These are phyloP conservation scores for Dendrolimus pini DNA, from an alignment of 2,888 invertebrate genomes.

Conservation along the genomic window DNA sequence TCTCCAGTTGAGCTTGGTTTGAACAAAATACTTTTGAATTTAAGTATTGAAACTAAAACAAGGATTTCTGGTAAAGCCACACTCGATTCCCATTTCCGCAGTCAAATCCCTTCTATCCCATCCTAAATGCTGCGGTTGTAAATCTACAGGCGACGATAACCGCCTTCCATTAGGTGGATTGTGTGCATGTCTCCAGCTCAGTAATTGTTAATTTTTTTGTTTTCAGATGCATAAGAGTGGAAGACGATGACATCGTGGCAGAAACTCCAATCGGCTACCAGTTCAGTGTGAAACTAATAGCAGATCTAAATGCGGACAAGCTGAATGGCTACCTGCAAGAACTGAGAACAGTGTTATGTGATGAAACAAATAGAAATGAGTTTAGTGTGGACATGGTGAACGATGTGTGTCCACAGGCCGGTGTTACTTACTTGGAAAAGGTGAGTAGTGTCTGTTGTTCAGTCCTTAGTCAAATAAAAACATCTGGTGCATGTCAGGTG, in stretches of 20 bases:
- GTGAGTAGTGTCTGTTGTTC: slow-evolving; percentile 25
- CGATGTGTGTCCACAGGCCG: slow-evolving; percentile 68
- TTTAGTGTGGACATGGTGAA: slow-evolving; percentile 46
- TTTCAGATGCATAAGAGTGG: slow-evolving; percentile 74
- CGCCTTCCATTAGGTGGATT: too few relatives aligned
- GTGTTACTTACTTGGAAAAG: slow-evolving; percentile 74
- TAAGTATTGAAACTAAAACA: too few relatives aligned
- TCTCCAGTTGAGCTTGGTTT: too few relatives aligned
- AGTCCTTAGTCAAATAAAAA: too few relatives aligned
- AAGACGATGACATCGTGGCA: slow-evolving; percentile 36
- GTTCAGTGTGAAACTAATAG: slow-evolving; percentile 66
- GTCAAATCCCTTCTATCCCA: too few relatives aligned
- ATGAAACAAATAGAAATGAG: slow-evolving; percentile 26
- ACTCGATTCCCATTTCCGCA: too few relatives aligned
- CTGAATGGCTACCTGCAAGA: slow-evolving; percentile 47
- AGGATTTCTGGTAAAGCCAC: too few relatives aligned
- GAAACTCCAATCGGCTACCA: slow-evolving; percentile 55
- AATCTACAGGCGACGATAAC: too few relatives aligned
- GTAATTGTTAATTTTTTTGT: neutral
- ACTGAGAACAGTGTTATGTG: slow-evolving; percentile 36
- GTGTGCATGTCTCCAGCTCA: too few relatives aligned
- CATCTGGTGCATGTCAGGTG: too few relatives aligned
- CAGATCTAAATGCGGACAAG: slow-evolving; percentile 44
- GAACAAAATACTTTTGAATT: too few relatives aligned
- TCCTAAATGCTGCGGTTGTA: too few relatives aligned